A percentile compares a stretch with the other conserved stretches of the same genome.
Conservation (phyloP, 2,888 invertebrate species). For the Heliconius ethilla region DNA sequence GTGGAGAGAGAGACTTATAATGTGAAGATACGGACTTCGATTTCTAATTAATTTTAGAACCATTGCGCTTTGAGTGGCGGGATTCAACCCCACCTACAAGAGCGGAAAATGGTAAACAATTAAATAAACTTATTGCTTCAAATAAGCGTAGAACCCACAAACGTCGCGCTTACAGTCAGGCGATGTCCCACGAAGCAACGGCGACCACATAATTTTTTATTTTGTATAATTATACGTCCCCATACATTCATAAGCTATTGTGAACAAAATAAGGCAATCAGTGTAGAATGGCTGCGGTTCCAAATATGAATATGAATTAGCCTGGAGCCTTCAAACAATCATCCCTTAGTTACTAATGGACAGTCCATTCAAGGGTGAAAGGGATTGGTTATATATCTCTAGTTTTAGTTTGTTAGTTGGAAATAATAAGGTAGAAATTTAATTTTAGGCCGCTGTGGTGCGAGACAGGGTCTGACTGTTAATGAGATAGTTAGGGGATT, state of each 20-base stretch:
- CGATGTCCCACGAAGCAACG: no score
- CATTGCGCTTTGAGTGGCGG: no score
- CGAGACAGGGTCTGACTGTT: neutral
- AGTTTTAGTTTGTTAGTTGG: slow-evolving; percentile 2
- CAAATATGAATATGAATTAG: slow-evolving; percentile 27
- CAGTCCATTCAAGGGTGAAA: slow-evolving; percentile 13
- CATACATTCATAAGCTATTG: neutral
- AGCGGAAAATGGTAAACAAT: no score
- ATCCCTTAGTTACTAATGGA: slow-evolving; percentile 36
- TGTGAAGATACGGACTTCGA: no score
- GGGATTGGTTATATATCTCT: slow-evolving; percentile 1
- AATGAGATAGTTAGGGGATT: neutral
- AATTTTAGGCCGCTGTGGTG: neutral
- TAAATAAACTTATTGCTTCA: no score
- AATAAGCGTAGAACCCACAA: no score
- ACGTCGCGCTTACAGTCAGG: no score
- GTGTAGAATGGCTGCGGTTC: slow-evolving; percentile 20
- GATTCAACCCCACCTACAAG: no score
- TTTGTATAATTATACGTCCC: neutral
- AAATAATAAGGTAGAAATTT: neutral
- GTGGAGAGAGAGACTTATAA: no score
- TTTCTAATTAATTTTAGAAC: no score
- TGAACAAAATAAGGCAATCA: slow-evolving; percentile 24
- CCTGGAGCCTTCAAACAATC: slow-evolving; percentile 22
- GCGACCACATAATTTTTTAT: neutral